These are phyloP conservation scores for Globodera ellingtonae DNA, from an alignment of 1,140 invertebrate species.

Conservation along the genomic window DNA sequence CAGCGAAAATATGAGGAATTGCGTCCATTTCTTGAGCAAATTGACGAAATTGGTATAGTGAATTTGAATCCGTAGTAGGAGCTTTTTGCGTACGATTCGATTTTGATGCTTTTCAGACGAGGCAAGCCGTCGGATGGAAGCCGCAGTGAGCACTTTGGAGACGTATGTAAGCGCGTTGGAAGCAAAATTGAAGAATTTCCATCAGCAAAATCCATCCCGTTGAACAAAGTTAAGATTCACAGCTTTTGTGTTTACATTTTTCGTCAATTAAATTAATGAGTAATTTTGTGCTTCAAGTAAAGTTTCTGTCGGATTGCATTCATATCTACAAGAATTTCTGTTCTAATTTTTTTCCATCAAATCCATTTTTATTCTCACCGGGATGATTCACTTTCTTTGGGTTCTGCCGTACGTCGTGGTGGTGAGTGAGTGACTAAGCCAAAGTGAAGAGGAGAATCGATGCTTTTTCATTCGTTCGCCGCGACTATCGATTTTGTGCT, in stretches of 20 bases:
- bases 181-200: conserved; percentile 21
- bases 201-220: background rate
- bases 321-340: too few species aligned
- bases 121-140: conserved; percentile 24
- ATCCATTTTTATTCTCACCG: too few species aligned
- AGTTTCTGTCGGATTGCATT: too few species aligned
- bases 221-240: background rate
- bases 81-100: background rate
- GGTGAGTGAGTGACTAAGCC: too few species aligned
- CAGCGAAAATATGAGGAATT: conserved; percentile 25
- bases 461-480: conserved; percentile 7
- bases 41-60: conserved; percentile 23
- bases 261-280: background rate
- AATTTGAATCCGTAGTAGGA: background rate
- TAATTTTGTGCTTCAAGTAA: background rate
- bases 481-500: background rate
- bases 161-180: conserved; percentile 19
- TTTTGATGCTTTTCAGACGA: conserved; percentile 5
- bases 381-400: too few species aligned
- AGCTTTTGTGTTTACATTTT: background rate
- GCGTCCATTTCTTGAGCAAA: conserved; percentile 20
- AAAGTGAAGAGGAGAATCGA: background rate
- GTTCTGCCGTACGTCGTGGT: too few species aligned
- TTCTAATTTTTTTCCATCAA: too few species aligned
- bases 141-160: conserved; percentile 22